Evolutionary conservation across 2,888 invertebrate genomes (phyloP), one percentile per base, ranked within the genome.

Genomic region (Macaria notata): DNA sequence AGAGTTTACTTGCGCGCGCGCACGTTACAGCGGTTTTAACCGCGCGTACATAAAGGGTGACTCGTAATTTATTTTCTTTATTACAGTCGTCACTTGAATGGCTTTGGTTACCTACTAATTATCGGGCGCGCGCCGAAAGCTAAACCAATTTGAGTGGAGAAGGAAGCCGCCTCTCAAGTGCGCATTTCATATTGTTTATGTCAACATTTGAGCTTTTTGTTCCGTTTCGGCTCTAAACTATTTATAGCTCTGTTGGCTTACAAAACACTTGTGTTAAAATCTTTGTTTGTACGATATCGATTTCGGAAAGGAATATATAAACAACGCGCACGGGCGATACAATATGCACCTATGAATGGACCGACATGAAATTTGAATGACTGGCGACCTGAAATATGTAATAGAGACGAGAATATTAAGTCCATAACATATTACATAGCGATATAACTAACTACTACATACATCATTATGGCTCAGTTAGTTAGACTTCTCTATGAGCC

Each of bases 21-120:
- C 59, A 59, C 56, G 56, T 76, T 75, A 75, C 73, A 73, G 71
- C 74, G 69, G 50, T 77, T 76, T 74, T 52, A 54, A 54, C 31
- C 71, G 63, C 66, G 63, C 64, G 62, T 69, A 76, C 72, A 73
- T 78, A 76, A 82, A 82, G 81, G 79, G 82, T 75, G 78, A 78
- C 75, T 78, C 81, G 78, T 87, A 84, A 86, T 83, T 85, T 87
- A 87, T 87, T 83, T 83, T 80, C 75, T 86, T 86, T 85, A 86
- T 81, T 81, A 79, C 57, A 61, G 54, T 81, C 83, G 79, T 79
- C 81, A 73, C 81, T 80, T 83, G 82, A 36, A 83, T 86, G 78
- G 77, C 63, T 81, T 82, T 76, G 78, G 82, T 83, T 82, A 79
- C 81, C 82, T 83, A 79, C 77, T 86, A 86, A 88, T 88, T 88